Percentiles rank a stretch among this genome's conserved stretches.
Conservation (phyloP, 2,797 vertebrate species). For the Passerculus sandwichensis region DNA sequence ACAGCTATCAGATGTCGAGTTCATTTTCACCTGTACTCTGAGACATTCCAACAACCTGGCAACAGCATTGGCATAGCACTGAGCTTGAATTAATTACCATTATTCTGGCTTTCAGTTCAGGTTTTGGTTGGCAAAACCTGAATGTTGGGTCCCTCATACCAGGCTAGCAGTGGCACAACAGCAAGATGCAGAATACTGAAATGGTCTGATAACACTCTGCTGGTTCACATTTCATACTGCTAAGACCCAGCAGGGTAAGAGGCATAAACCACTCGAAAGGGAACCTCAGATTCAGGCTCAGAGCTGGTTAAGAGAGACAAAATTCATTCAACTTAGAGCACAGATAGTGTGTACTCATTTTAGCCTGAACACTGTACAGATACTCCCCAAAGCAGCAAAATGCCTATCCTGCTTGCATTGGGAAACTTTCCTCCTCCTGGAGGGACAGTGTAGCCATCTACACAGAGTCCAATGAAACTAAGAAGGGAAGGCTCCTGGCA, state of each 20-base stretch:
- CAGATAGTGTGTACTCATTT: background rate
- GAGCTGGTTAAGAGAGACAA: background rate
- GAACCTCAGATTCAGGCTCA: background rate
- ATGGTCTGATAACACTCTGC: background rate
- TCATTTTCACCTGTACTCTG: background rate
- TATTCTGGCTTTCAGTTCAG: background rate
- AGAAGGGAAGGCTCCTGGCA: background rate
- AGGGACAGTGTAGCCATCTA: background rate
- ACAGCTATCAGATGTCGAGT: background rate
- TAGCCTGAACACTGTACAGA: accelerated
- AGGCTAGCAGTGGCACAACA: background rate
- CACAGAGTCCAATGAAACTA: background rate
- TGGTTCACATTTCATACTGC: background rate
- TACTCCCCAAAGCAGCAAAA: background rate
- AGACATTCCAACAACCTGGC: background rate
- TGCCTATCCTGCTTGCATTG: background rate
- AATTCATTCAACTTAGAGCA: background rate
- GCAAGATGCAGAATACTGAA: background rate
- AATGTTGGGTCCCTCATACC: background rate
- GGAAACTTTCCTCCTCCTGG: background rate
- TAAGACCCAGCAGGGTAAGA: background rate
- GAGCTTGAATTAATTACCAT: background rate
- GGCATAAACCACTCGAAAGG: background rate
- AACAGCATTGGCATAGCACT: background rate
- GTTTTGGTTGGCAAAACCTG: background rate